Evolutionary conservation across 2,888 invertebrate genomes (phyloP), one percentile per base, ranked within the genome.

Genomic region (Drosophila histrio): DNA sequence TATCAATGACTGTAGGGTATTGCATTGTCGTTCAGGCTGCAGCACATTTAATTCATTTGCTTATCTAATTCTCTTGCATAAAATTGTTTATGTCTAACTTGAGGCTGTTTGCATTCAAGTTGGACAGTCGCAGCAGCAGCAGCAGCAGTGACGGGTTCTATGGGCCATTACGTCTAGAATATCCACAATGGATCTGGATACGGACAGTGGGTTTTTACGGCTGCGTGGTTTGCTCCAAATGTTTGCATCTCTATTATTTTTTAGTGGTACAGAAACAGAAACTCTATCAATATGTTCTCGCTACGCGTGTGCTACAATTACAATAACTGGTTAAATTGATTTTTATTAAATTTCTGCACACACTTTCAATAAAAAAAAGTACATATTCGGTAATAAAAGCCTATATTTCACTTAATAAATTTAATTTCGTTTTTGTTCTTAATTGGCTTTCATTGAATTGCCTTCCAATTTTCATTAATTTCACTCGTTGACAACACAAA

Each of bases 361-460:
- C 80, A 71, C 65, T 88, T 72, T 69, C 49, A 75, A 70, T 74
- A 54, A 70, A 70, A 54, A 70, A 70, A 60, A 38, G 4, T 4
- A 46, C 63, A 43, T 58, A 44, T 54, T 28, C n/a, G 11, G n/a
- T n/a, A 22, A 24, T 24, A 13, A 44, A 47, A 17, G 53, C 22
- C 30, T 30, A 49, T 39, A 56, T 58, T 41, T 57, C 49, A 50
- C 22, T 68, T 46, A 41, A 68, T 54, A 44, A 60, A 64, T 77
- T 68, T 72, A 66, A 69, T 62, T 62, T 65, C 32, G 63, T 73
- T 75, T 75, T 73, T 50, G 67, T 54, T 53, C 24, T 74, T 76
- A 83, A 83, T 83, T 83, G 82, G 43, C 63, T 46, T 72, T 86
- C 87, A 83, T 83, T 88, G 74, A 83, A 88, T 79, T 73, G 88